Evolutionary conservation across 2,888 invertebrate species (phyloP), one percentile per base, ranked within the genome.

Genomic region (Phalangium opilio): DNA sequence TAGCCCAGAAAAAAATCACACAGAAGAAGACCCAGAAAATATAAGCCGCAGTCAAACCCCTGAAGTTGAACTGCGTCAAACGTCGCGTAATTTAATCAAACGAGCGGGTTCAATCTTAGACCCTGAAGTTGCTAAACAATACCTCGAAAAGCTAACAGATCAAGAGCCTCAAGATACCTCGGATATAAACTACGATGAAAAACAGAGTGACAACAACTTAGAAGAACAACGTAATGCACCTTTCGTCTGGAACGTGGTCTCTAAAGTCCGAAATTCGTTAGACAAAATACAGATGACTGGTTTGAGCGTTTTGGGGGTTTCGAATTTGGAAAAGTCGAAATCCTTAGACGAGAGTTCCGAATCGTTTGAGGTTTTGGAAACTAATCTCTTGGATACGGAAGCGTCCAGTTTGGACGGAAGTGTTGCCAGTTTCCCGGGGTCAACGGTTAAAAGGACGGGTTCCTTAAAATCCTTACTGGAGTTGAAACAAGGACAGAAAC

Each of bases 121-220:
- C 62, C 79, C 81, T 21, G 79, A 79, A 67, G 79, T 80, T 41
- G 82, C 83, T 3, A 74, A 76, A 58, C 80, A 83, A 58, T 83
- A 80, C 66, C 65, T 83, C 44, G 79, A 79, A 15, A 72, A 77
- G 57, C 83, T 83, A 59, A 67, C 81, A 17, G 79, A 79, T 21
- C n/a, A 19, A 21, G 12, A 10, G 21, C 5, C 19, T n/a, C 7
- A 12, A 3, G 19, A 15, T 12, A 3, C n/a, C 17, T 32, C 32
- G 10, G 14, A 18, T 10, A 11, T 10, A 42, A 32, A 19, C 15
- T 11, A 11, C 10, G 42, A 42, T 27, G 15, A 14, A 10, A 12
- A 15, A 15, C 14, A 11, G 34, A n/a, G 17, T n/a, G 38, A 44
- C 12, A 17, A 18, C 1, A 38, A 34, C 3, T 32, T 14, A 32